These are phyloP conservation scores for Mya arenaria DNA, from an alignment of 1,140 invertebrate genomes.

Conservation along the genomic window DNA sequence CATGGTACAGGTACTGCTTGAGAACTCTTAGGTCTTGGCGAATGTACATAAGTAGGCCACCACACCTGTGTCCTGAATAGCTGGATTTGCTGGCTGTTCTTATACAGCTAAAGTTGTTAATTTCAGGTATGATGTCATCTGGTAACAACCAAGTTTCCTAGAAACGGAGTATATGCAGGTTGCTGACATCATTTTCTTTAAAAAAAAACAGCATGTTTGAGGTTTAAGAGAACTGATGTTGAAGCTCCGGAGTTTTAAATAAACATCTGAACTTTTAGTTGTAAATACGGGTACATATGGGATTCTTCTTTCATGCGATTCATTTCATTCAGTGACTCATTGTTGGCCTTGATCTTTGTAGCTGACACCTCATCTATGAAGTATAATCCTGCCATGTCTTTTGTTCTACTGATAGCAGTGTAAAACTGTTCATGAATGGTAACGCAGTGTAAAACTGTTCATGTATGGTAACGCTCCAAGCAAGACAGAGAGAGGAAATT, in stretches of 20 bases:
- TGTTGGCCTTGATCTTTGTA: not conserved
- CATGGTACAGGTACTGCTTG: not conserved
- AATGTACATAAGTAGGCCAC: not conserved
- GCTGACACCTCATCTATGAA: not conserved
- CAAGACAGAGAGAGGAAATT: conserved; percentile 20
- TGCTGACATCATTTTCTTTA: not conserved
- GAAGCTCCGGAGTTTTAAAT: not conserved
- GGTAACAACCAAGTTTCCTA: conserved; percentile 4
- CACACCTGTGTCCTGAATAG: not conserved
- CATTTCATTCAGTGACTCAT: not conserved
- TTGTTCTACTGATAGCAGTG: conserved; percentile 29
- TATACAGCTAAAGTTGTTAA: not conserved
- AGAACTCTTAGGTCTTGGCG: not conserved
- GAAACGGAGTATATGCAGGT: not conserved
- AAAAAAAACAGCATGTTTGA: not conserved
- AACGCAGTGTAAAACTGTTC: not conserved
- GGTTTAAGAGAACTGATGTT: conserved; percentile 13
- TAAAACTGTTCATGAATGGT: conserved; percentile 15
- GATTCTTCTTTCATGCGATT: not conserved
- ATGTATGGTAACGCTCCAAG: not conserved
- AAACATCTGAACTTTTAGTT: not conserved
- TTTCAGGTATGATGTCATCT: not conserved
- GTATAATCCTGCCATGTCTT: conserved; percentile 25
- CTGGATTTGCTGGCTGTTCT: not conserved
- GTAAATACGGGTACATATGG: not conserved